phyloP scores from a whole-genome alignment of 2,888 invertebrate genomes.

The Altica lythri region DNA sequence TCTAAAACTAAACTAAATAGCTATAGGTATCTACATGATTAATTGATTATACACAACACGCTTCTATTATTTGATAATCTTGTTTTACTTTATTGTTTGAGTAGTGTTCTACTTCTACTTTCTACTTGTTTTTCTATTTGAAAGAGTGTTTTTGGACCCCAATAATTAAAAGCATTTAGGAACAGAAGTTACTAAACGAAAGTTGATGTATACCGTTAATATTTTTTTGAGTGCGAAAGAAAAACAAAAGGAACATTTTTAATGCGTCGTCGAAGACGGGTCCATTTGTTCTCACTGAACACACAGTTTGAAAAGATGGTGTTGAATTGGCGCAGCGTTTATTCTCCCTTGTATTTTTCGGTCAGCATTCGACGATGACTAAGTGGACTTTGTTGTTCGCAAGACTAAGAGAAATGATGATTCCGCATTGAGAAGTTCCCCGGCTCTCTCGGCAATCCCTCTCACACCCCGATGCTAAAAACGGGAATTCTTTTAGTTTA shows the following conservation, averaged over 20 bases:
- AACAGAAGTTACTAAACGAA: conserved; percentile 13
- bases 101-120: too few relatives aligned
- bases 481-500: conserved; percentile 49
- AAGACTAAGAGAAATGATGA: conserved; percentile 62
- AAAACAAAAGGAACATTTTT: conserved; percentile 39
- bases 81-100: too few relatives aligned
- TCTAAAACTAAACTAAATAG: too few relatives aligned
- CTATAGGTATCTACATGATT: too few relatives aligned
- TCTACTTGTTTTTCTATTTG: too few relatives aligned
- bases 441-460: conserved; percentile 52
- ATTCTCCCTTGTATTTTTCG: conserved; percentile 53
- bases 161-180: conserved; percentile 29
- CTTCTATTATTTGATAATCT: too few relatives aligned
- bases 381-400: conserved; percentile 62
- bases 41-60: too few relatives aligned
- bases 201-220: conserved; percentile 13
- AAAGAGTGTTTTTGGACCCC: not conserved
- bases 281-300: conserved; percentile 42
- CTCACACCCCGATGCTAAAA: conserved; percentile 47
- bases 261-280: conserved; percentile 42
- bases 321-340: conserved; percentile 51
- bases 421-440: conserved; percentile 58
- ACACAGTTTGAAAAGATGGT: conserved; percentile 44
- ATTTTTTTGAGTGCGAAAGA: conserved; percentile 20
- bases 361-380: conserved; percentile 59